phyloP scores from a whole-genome alignment of 2,797 vertebrate genomes.

The Trichosurus vulpecula region DNA sequence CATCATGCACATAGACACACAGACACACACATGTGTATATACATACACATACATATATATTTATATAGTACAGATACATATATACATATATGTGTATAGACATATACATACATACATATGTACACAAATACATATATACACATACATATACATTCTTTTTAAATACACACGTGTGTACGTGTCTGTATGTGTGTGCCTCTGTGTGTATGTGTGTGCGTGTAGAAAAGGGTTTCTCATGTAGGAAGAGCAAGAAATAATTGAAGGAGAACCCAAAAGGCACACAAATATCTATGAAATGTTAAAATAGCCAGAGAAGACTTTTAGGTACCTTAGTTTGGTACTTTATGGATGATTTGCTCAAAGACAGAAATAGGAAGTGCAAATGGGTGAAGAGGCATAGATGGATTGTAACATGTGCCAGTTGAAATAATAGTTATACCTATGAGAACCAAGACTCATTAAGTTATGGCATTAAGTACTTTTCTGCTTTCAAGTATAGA shows the following conservation, averaged over 20 bases:
- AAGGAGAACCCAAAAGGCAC: neutral
- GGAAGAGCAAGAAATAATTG: neutral
- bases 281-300: neutral
- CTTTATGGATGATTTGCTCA: neutral
- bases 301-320: neutral
- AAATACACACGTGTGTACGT: no score
- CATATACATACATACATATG: neutral
- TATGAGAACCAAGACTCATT: neutral
- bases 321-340: neutral
- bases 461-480: neutral
- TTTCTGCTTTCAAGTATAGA: neutral
- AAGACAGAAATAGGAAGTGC: accelerated
- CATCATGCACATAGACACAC: neutral
- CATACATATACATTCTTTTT: neutral
- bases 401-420: neutral
- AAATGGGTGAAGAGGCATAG: neutral
- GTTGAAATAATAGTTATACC: neutral
- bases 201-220: no score
- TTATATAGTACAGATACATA: no score
- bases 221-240: neutral
- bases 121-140: neutral
- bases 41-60: no score
- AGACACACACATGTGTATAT: neutral
- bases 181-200: no score
- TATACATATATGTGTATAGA: no score